These are phyloP conservation scores for Galbula dea DNA, from an alignment of 2,113 vertebrate genomes.

Conservation along the genomic window DNA sequence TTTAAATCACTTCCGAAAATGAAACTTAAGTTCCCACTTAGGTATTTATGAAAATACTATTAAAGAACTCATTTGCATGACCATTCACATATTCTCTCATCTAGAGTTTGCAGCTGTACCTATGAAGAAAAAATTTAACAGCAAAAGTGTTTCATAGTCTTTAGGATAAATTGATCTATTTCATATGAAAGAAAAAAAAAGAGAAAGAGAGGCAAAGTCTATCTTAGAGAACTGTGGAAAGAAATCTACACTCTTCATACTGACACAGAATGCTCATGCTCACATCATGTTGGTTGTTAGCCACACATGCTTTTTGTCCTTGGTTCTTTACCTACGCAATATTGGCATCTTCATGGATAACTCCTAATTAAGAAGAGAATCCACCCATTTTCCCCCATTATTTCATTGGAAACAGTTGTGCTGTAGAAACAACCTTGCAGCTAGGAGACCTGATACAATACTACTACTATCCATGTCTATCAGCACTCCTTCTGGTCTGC, in stretches of 20 bases:
- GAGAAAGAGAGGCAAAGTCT: neutral
- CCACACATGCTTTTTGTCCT: neutral
- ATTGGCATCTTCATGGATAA: neutral
- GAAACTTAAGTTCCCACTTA: neutral
- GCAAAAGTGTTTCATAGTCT: neutral
- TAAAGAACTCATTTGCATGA: neutral
- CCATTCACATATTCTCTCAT: neutral
- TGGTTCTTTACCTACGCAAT: neutral
- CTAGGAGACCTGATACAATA: neutral
- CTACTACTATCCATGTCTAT: neutral
- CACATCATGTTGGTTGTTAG: neutral
- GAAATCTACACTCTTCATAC: neutral
- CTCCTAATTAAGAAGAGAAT: neutral
- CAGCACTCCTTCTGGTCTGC: neutral
- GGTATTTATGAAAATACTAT: neutral
- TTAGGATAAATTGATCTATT: neutral
- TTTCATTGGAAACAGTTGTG: neutral
- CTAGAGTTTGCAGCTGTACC: neutral
- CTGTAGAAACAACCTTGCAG: neutral
- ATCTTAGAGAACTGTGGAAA: neutral
- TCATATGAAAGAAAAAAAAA: neutral
- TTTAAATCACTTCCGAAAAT: neutral
- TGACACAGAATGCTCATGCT: neutral
- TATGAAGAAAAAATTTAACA: neutral
- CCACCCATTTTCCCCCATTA: neutral